phyloP scores from a whole-genome alignment of 2,888 invertebrate species.

The Apocheima hispidaria region DNA sequence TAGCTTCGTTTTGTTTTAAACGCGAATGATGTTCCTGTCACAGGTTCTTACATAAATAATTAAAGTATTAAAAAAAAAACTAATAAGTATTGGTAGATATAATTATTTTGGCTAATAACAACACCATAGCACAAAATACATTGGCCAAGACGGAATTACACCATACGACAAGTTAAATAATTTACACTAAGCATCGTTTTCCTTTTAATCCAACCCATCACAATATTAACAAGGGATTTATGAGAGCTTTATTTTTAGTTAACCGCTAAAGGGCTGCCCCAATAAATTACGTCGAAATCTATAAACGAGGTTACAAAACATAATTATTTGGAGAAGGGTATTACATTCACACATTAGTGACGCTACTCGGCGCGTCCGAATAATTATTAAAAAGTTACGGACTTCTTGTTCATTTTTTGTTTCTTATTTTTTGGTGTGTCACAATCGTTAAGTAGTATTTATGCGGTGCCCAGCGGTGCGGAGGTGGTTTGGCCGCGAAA shows the following conservation, averaged over 20 bases:
- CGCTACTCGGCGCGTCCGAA: conserved; percentile 76
- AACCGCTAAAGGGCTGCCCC: conserved; percentile 54
- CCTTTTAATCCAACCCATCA: conserved; percentile 31
- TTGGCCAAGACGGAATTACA: neutral
- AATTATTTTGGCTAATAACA: too few relatives aligned
- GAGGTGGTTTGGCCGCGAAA: conserved; percentile 65
- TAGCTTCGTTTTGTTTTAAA: too few relatives aligned
- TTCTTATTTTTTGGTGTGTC: conserved; percentile 74
- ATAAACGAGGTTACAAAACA: conserved; percentile 80
- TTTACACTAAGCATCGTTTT: conserved; percentile 5
- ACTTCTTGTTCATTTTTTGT: conserved; percentile 51
- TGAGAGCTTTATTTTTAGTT: conserved; percentile 30
- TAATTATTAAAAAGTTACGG: conserved; percentile 80
- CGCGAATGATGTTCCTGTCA: too few relatives aligned
- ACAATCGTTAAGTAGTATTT: conserved; percentile 83
- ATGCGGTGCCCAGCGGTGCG: conserved; percentile 81
- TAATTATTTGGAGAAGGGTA: conserved; percentile 77
- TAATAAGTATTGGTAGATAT: too few relatives aligned
- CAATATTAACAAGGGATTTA: conserved; percentile 41
- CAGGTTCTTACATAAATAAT: too few relatives aligned
- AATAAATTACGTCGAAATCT: conserved; percentile 80
- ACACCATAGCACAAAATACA: too few relatives aligned
- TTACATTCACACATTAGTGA: conserved; percentile 82
- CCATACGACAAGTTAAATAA: neutral
- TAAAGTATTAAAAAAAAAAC: too few relatives aligned